These are phyloP conservation scores for Trichogramma evanescens DNA, from an alignment of 2,888 invertebrate genomes.

Conservation along the genomic window DNA sequence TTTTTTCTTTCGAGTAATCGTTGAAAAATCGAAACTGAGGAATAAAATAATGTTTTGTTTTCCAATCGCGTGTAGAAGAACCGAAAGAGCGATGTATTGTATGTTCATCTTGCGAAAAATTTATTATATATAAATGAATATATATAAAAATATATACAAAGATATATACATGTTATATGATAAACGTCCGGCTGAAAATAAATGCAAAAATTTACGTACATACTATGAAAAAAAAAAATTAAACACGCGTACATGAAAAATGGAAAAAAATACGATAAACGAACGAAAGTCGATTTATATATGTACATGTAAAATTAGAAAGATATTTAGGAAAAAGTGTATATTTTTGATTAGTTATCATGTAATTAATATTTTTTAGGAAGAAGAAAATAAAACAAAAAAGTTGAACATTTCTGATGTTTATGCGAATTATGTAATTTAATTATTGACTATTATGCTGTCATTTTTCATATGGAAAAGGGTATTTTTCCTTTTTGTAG, in stretches of 20 bases:
- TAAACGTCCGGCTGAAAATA: too few species aligned
- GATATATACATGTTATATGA: too few species aligned
- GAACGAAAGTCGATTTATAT: constrained; percentile 23
- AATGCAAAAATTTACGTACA: too few species aligned
- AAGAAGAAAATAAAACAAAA: constrained; percentile 12
- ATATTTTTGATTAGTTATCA: constrained; percentile 25
- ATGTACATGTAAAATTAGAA: constrained; percentile 22
- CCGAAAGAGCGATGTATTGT: too few species aligned
- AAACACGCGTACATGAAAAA: neutral
- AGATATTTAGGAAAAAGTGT: constrained; percentile 21
- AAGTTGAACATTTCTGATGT: constrained; percentile 20
- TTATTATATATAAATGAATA: neutral
- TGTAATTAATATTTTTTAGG: constrained; percentile 22
- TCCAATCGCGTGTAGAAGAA: too few species aligned
- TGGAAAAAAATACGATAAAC: constrained; percentile 16
- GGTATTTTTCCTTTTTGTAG: constrained; percentile 4
- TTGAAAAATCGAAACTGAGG: neutral
- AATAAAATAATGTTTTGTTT: too few species aligned
- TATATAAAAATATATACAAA: too few species aligned
- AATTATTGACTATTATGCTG: constrained; percentile 1
- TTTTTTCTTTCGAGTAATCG: constrained; percentile 1
- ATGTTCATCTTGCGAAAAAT: constrained; percentile 8
- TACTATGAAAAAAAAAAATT: too few species aligned
- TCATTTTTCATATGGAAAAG: constrained; percentile 9
- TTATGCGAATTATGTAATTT: constrained; percentile 14